These are phyloP conservation scores for Circaetus cinerascens DNA, from an alignment of 2,113 vertebrate genomes.

Conservation along the genomic window DNA sequence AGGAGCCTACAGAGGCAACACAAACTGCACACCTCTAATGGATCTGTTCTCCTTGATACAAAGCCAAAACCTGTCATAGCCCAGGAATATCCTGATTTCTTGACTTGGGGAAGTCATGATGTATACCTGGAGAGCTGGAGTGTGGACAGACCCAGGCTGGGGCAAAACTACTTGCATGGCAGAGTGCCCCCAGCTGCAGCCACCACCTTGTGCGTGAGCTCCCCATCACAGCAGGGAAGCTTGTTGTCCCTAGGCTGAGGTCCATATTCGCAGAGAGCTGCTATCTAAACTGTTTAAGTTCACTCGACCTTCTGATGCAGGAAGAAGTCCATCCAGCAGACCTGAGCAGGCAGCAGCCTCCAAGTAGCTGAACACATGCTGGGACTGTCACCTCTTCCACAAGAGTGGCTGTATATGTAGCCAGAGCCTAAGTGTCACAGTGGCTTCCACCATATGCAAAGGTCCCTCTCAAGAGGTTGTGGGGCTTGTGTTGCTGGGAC, in stretches of 20 bases:
- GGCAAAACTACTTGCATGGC: neutral
- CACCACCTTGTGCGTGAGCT: neutral
- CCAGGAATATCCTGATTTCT: neutral
- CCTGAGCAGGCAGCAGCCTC: neutral
- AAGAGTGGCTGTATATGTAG: neutral
- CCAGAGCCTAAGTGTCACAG: neutral
- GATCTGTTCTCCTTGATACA: neutral
- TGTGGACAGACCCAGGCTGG: neutral
- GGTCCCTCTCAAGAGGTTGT: neutral
- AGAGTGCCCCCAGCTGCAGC: neutral
- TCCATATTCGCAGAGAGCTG: neutral
- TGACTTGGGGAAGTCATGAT: neutral
- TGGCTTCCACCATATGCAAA: neutral
- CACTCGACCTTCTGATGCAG: neutral
- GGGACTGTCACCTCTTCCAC: neutral
- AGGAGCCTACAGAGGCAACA: neutral
- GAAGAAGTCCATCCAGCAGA: neutral
- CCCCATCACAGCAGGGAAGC: neutral
- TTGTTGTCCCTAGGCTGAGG: neutral
- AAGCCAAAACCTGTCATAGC: neutral
- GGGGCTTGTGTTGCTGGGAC: fast-evolving
- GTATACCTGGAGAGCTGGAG: neutral
- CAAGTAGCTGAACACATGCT: neutral
- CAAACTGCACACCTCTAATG: neutral
- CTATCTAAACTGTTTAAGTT: neutral